Evolutionary conservation across 2,888 invertebrate genomes (phyloP).

Genomic region (Trichogramma dendrolimi): DNA sequence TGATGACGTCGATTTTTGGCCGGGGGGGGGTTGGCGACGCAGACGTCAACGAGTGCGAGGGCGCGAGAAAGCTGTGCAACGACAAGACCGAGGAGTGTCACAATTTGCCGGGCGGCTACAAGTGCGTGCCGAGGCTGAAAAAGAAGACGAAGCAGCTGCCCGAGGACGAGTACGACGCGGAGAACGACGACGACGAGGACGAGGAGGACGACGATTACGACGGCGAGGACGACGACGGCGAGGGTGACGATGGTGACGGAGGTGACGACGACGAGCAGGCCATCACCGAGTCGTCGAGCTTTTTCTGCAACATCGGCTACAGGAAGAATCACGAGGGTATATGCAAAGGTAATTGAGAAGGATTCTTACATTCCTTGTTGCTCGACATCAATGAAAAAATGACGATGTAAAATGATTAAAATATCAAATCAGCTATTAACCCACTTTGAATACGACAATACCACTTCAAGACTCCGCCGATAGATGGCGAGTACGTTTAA

Average conservation of each 20-base stretch:
- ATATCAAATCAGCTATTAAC: too few species aligned
- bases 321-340: slow-evolving; percentile 52
- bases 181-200: slow-evolving; percentile 38
- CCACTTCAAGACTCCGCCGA: too few species aligned
- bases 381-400: too few species aligned
- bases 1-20: neutral
- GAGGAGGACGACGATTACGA: slow-evolving; percentile 36
- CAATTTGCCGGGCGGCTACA: slow-evolving; percentile 55
- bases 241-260: slow-evolving; percentile 38
- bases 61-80: slow-evolving; percentile 31
- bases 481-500: too few species aligned
- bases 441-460: too few species aligned
- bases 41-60: slow-evolving; percentile 65
- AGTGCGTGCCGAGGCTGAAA: slow-evolving; percentile 37
- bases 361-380: neutral
- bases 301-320: slow-evolving; percentile 51
- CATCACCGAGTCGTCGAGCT: slow-evolving; percentile 40
- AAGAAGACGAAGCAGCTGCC: slow-evolving; percentile 41
- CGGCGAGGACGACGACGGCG: slow-evolving; percentile 37
- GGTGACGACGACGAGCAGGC: slow-evolving; percentile 36
- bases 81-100: slow-evolving; percentile 45
- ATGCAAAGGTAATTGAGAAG: slow-evolving; percentile 47
- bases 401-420: too few species aligned
- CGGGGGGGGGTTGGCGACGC: slow-evolving; percentile 1
- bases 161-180: slow-evolving; percentile 42